A percentile compares a stretch with the other conserved stretches of the same genome.
Conservation (phyloP, 92 coral and sea anemone genomes). For the Porites rus region DNA sequence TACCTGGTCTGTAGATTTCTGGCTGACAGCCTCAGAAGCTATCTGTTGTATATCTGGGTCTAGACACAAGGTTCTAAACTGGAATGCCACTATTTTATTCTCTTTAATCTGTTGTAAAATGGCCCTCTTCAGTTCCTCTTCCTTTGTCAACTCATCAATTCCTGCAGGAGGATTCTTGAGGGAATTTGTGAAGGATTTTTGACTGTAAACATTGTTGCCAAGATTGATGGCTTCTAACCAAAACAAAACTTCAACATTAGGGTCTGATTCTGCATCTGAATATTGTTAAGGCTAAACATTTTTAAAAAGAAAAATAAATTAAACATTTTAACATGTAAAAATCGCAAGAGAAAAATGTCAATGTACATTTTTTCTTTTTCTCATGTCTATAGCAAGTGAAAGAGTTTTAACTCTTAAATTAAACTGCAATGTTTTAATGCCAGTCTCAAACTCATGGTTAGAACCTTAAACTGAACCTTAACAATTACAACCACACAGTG, state of each 20-base stretch:
- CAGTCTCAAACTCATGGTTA: too few species aligned
- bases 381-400: neutral
- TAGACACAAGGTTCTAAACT: conserved; percentile 58
- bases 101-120: conserved; percentile 45
- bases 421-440: too few species aligned
- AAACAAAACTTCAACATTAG: conserved; percentile 80
- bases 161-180: conserved; percentile 18
- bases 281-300: neutral
- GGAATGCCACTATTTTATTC: conserved; percentile 53
- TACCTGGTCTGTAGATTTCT: conserved; percentile 23
- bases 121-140: conserved; percentile 40
- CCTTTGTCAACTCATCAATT: conserved; percentile 1
- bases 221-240: conserved; percentile 92
- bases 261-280: conserved; percentile 73
- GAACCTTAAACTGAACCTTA: too few species aligned
- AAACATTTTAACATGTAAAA: too few species aligned
- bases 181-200: conserved; percentile 66
- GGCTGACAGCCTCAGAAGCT: conserved; percentile 46
- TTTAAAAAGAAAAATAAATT: neutral
- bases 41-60: conserved; percentile 53
- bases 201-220: conserved; percentile 67
- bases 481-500: too few species aligned
- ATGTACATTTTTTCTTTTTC: neutral
- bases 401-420: too few species aligned
- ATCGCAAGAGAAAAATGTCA: too few species aligned